phyloP scores from a whole-genome alignment of 2,113 vertebrate genomes.

The Puffinus mauretanicus region DNA sequence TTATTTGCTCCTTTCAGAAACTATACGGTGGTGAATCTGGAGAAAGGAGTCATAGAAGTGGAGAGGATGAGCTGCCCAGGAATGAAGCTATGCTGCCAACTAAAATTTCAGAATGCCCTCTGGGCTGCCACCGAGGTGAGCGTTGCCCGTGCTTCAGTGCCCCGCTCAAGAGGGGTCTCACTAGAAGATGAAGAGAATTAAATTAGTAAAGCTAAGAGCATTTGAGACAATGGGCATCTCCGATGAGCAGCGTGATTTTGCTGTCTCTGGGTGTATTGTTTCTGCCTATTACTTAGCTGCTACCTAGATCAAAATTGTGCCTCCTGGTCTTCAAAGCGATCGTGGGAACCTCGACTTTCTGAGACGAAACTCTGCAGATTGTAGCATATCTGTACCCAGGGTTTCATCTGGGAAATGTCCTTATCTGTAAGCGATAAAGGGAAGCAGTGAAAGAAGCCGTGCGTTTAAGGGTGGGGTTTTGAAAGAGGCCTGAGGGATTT shows the following conservation, averaged over 20 bases:
- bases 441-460: constrained; percentile 38
- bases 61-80: constrained; percentile 88
- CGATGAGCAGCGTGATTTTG: neutral
- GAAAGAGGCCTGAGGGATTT: constrained; percentile 2
- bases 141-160: neutral
- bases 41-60: constrained; percentile 90
- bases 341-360: neutral
- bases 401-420: neutral
- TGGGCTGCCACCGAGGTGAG: constrained; percentile 94
- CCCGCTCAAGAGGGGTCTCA: neutral
- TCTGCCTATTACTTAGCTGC: neutral
- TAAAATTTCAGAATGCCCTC: constrained; percentile 86
- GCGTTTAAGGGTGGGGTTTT: neutral
- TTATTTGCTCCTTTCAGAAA: constrained; percentile 73
- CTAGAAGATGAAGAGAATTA: neutral
- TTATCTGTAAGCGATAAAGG: constrained; percentile 13
- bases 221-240: neutral
- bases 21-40: constrained; percentile 92
- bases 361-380: neutral
- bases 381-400: neutral
- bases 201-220: constrained; percentile 4
- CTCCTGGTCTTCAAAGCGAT: neutral
- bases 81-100: constrained; percentile 85
- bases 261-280: neutral
- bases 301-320: neutral